phyloP scores from a whole-genome alignment of 2,888 invertebrate genomes.

The Eudemis profundana region DNA sequence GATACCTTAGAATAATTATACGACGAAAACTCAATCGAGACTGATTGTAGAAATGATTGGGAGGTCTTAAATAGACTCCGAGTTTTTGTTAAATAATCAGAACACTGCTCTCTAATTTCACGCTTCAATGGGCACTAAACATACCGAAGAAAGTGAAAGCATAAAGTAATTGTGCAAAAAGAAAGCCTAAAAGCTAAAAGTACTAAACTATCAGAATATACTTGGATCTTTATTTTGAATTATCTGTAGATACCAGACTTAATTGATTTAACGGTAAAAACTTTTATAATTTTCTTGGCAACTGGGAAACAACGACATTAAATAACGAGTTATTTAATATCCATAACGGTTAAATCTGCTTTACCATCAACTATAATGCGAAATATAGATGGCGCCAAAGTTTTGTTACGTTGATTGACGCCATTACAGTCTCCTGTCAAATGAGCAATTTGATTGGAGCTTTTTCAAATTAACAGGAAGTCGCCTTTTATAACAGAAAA shows the following conservation, averaged over 20 bases:
- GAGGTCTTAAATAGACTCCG: conserved; percentile 65
- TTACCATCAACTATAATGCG: conserved; percentile 7
- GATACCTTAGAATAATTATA: conserved; percentile 39
- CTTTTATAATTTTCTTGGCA: neutral
- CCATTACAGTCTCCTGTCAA: conserved; percentile 79
- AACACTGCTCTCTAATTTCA: conserved; percentile 71
- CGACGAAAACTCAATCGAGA: conserved; percentile 51
- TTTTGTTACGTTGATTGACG: conserved; percentile 58
- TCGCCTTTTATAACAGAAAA: conserved; percentile 77
- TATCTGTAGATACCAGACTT: conserved; percentile 3
- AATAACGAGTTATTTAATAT: conserved; percentile 30
- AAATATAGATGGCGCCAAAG: conserved; percentile 37
- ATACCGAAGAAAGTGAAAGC: conserved; percentile 71
- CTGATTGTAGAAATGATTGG: conserved; percentile 54
- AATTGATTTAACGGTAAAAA: neutral
- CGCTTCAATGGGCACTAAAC: conserved; percentile 61
- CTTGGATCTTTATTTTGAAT: conserved; percentile 1
- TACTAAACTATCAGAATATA: neutral
- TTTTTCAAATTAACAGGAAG: conserved; percentile 83
- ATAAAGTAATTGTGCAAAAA: conserved; percentile 43
- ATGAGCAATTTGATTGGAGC: conserved; percentile 79
- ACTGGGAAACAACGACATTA: conserved; percentile 2
- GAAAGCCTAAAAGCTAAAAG: too few relatives aligned
- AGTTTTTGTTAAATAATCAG: conserved; percentile 55
- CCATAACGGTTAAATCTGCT: conserved; percentile 27